phyloP scores from a whole-genome alignment of 1,140 invertebrate genomes.

The Philotrypesis tridentata region DNA sequence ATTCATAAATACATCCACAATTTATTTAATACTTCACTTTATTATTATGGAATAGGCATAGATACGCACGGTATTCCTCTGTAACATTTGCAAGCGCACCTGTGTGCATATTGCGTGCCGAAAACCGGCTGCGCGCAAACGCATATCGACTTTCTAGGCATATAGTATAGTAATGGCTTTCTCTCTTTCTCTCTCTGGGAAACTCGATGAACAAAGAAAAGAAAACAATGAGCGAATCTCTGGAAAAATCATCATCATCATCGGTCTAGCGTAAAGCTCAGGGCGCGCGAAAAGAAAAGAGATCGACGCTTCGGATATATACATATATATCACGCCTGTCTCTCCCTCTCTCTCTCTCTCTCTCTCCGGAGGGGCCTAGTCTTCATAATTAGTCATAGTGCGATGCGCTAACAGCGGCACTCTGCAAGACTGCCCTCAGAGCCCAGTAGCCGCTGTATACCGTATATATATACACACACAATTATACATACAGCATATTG shows the following conservation, averaged over 20 bases:
- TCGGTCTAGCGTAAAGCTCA: background rate
- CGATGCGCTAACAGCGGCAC: slow-evolving; percentile 73
- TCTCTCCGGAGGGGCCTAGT: slow-evolving; percentile 19
- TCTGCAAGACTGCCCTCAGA: slow-evolving; percentile 69
- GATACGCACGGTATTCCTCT: too few species aligned
- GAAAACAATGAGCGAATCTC: background rate
- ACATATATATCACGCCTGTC: background rate
- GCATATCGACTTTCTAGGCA: background rate
- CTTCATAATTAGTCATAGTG: slow-evolving; percentile 73
- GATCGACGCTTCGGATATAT: background rate
- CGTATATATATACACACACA: too few species aligned
- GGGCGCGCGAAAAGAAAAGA: background rate
- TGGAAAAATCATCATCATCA: background rate
- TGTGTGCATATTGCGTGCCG: too few species aligned
- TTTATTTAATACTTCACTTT: too few species aligned
- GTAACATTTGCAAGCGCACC: too few species aligned
- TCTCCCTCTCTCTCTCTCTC: too few species aligned
- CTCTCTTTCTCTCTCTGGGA: too few species aligned
- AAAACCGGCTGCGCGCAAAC: too few species aligned
- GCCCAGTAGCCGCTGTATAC: background rate
- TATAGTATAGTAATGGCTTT: too few species aligned
- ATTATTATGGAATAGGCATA: too few species aligned
- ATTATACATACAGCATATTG: background rate
- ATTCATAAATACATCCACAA: too few species aligned
- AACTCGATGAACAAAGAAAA: background rate